Percentiles rank a stretch among this genome's conserved stretches.
These are phyloP conservation scores for Sesia apiformis DNA, from an alignment of 2,888 invertebrate species.

Conservation along the genomic window DNA sequence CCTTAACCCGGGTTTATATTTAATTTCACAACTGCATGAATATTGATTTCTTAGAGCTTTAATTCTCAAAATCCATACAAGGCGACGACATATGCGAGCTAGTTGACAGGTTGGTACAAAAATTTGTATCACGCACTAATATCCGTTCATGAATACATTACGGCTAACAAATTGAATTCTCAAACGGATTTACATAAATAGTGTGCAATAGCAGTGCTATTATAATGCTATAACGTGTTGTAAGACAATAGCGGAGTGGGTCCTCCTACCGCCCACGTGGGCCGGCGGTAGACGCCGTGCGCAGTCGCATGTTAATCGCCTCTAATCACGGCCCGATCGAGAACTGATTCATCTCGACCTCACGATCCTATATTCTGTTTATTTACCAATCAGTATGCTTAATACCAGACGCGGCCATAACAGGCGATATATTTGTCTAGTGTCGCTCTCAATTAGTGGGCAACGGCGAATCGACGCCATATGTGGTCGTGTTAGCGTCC, in stretches of 20 bases:
- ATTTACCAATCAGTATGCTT: slow-evolving; percentile 66
- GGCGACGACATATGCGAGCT: slow-evolving; percentile 22
- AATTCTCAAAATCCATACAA: slow-evolving; percentile 1
- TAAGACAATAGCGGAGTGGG: slow-evolving; percentile 60
- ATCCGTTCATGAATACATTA: slow-evolving; percentile 54
- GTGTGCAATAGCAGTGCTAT: slow-evolving; percentile 63
- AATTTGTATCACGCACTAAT: slow-evolving; percentile 26
- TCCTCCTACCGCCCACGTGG: slow-evolving; percentile 67
- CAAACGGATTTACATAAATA: slow-evolving; percentile 66
- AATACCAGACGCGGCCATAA: slow-evolving; percentile 59
- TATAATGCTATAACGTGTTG: slow-evolving; percentile 63
- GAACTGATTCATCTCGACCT: slow-evolving; percentile 62
- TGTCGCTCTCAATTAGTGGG: slow-evolving; percentile 66
- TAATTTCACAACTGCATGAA: too few species aligned
- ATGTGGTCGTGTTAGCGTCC: slow-evolving; percentile 62
- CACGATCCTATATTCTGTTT: slow-evolving; percentile 58
- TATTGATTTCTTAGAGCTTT: too few species aligned
- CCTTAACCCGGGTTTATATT: too few species aligned
- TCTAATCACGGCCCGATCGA: slow-evolving; percentile 66
- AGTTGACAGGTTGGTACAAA: slow-evolving; percentile 43
- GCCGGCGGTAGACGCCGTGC: slow-evolving; percentile 12
- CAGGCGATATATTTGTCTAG: slow-evolving; percentile 69
- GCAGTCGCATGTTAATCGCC: slow-evolving; percentile 61
- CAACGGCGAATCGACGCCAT: slow-evolving; percentile 60
- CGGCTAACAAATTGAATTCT: slow-evolving; percentile 67